A percentile compares a stretch with the other conserved stretches of the same genome.
Conservation (phyloP, 2,797 vertebrate genomes). For the Melanotaenia nigrans region DNA sequence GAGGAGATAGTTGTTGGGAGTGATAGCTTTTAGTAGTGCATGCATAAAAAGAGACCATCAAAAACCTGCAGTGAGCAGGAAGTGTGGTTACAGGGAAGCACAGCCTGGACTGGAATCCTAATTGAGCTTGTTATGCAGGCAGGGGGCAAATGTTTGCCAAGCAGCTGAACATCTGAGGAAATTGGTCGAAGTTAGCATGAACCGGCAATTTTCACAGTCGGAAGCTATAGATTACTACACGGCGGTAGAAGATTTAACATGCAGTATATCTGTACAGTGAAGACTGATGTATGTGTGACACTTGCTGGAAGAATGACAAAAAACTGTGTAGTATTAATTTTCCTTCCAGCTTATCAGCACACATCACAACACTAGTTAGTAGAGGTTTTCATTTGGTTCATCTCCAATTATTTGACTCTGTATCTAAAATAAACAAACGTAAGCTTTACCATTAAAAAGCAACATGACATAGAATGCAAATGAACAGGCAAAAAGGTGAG, state of each 20-base stretch:
- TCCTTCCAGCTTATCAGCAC: not conserved
- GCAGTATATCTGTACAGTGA: not conserved
- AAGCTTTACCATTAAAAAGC: not conserved
- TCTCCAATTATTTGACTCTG: not conserved
- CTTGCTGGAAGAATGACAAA: not conserved
- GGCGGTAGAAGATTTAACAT: not conserved
- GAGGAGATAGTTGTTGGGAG: conserved; percentile 25
- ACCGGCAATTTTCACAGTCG: conserved; percentile 41
- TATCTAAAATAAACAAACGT: not conserved
- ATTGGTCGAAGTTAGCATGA: conserved; percentile 42
- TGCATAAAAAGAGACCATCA: conserved; percentile 20
- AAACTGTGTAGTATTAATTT: not conserved
- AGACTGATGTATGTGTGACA: not conserved
- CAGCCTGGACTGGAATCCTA: conserved; percentile 34
- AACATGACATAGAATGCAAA: not conserved
- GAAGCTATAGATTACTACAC: conserved; percentile 23
- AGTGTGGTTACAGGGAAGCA: conserved; percentile 17
- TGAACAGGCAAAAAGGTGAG: not conserved
- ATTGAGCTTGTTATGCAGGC: conserved; percentile 27
- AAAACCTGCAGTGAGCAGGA: conserved; percentile 26
- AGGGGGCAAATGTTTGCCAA: conserved; percentile 48
- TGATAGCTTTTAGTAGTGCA: conserved; percentile 29
- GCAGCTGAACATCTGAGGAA: conserved; percentile 37
- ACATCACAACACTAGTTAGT: not conserved
- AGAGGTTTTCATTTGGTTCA: not conserved